These are phyloP conservation scores for Dryobota labecula DNA, from an alignment of 2,888 invertebrate genomes.

Conservation along the genomic window DNA sequence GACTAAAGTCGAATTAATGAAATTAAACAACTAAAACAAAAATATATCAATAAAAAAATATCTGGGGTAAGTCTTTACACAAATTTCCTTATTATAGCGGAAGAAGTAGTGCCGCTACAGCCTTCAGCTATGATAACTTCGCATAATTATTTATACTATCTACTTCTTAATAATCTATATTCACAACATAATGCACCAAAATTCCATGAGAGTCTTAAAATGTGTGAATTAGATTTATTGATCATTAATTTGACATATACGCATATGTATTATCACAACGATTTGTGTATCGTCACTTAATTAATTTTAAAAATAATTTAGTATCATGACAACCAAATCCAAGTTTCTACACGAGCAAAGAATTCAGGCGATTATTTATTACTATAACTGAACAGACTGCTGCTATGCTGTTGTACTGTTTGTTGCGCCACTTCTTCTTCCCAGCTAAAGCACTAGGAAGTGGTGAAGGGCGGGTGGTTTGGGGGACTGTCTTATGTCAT, in stretches of 20 bases:
- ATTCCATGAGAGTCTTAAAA: constrained; percentile 13
- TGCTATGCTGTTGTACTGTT: background rate
- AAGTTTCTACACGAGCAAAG: background rate
- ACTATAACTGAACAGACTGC: constrained; percentile 7
- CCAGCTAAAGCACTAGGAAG: background rate
- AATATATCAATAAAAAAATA: too few species aligned
- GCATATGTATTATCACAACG: background rate
- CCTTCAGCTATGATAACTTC: too few species aligned
- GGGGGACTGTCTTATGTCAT: background rate
- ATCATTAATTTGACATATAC: constrained; percentile 21
- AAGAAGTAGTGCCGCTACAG: too few species aligned
- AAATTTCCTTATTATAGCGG: too few species aligned
- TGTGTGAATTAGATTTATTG: constrained; percentile 33
- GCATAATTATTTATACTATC: background rate
- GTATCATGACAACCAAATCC: background rate
- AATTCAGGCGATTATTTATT: background rate
- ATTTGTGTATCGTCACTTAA: background rate
- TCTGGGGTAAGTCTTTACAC: too few species aligned
- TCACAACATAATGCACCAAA: background rate
- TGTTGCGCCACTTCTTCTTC: background rate
- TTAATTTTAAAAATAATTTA: constrained; percentile 12
- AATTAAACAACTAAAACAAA: too few species aligned
- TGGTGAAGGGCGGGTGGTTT: background rate
- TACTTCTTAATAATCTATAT: background rate
- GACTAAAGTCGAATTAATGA: background rate